Base-by-base conservation (phyloP, 2,113 vertebrate genomes). In the Thryonomys swinderianus region DNA sequence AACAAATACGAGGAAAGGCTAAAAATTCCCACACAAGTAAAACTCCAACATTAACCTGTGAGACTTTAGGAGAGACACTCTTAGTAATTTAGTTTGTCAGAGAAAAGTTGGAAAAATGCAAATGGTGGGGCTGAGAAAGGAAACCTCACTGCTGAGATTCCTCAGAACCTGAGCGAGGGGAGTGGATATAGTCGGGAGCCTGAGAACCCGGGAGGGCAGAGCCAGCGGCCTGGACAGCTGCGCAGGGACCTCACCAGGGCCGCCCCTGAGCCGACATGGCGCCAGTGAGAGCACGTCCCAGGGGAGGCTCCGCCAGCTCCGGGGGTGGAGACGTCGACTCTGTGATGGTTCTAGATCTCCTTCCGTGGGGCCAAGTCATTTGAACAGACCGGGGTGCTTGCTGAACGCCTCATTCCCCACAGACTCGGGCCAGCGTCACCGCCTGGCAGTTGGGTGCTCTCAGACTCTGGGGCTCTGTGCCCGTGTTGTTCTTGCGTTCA, bases 31-130 rank as follows among this genome's bases (percentile, higher is more conserved):
- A 78, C 69, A 62, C 79, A 64, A 96, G 73, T 96, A 95, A 96
- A 34, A 97, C 88, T 84, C 37, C 6, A 95, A 82, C 64, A 59
- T 27, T 59, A 93, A 94, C 92, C 25, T 76, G 0, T 55, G 87
- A 90, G 42, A 21, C 78, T 96, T 81, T 53, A 42, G 40, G 48
- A 95, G 42, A 96, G 81, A 95, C 92, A 92, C 17, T 73, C 34
- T 80, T 85, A 84, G 40, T 61, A 91, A 82, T 95, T n/a, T 87
- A 16, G 86, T 84, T 21, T 93, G 79, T 94, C 79, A 98, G 96
- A 91, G 67, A 94, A 51, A 96, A 97, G 91, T 14, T 0, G n/a
- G 34, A 45, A 34, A 91, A 81, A 59, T 20, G 95, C 93, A 94
- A 93, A 67, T 85, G 83, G 81, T 55, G 89, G 12, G 20, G 30